Evolutionary conservation across 1,140 invertebrate species (phyloP).

Genomic region (Cyclargus thomasi): DNA sequence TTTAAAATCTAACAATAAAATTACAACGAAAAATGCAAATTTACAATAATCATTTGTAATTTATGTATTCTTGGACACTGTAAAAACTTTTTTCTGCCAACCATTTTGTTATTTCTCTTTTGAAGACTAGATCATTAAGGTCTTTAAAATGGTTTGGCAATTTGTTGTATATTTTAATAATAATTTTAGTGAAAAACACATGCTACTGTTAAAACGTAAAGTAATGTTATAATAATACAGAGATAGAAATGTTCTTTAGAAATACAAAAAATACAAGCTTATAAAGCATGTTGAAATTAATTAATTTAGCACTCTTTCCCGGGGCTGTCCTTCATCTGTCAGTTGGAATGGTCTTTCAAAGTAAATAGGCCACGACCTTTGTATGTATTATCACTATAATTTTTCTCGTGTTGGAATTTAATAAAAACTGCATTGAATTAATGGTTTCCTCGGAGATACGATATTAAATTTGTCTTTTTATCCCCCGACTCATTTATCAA

Average conservation of each 20-base stretch:
- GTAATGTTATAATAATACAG: background rate
- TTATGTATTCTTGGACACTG: too few relatives aligned
- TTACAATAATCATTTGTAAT: too few relatives aligned
- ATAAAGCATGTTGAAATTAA: conserved; percentile 4
- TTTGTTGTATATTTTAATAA: too few relatives aligned
- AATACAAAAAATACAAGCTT: background rate
- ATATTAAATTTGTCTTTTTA: conserved; percentile 26
- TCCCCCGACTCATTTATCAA: conserved; percentile 22
- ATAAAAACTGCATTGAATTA: conserved; percentile 23
- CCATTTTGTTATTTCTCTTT: too few relatives aligned
- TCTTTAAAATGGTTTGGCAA: too few relatives aligned
- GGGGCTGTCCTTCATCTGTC: background rate
- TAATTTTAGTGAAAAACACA: too few relatives aligned
- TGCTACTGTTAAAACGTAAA: too few relatives aligned
- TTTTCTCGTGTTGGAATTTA: conserved; percentile 20
- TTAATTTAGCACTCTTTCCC: background rate
- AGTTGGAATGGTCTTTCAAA: background rate
- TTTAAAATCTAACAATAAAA: too few relatives aligned
- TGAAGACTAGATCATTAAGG: too few relatives aligned
- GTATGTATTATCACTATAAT: conserved; percentile 11
- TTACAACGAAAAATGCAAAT: too few relatives aligned
- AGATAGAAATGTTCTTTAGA: background rate
- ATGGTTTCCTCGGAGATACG: conserved; percentile 22
- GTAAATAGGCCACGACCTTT: conserved; percentile 1
- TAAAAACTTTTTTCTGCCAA: too few relatives aligned